Evolutionary conservation across 2,113 vertebrate species (phyloP), one percentile per base, ranked within the genome.

Genomic region (Scatophagus argus): DNA sequence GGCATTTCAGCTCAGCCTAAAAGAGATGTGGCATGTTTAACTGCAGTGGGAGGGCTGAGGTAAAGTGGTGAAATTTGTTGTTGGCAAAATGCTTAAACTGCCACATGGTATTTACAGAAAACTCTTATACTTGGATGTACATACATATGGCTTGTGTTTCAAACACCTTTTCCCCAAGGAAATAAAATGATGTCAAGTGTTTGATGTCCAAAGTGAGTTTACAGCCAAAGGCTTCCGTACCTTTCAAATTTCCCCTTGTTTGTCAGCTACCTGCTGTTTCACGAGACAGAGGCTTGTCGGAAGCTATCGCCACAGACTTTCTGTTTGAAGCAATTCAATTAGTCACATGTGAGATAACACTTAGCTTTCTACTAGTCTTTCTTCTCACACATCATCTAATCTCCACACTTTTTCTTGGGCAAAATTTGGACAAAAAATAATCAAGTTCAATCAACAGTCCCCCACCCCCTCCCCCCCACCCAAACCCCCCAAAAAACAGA

Each of bases 201-300:
- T 94, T 94, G 93, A 94, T 94, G 93, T 94, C 93, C 87, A 91
- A 88, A 94, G 89, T 91, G 89, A 88, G 84, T 94, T 94, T 93
- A 92, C 85, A 92, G 91, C 93, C 93, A 93, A 93, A 93, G 92
- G 91, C 90, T 93, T 92, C 88, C 85, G 79, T 88, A 88, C 82
- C 84, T 90, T 93, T 94, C 84, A 91, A 87, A 87, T 87, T 77
- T 83, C 77, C 90, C 82, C 89, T 88, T 91, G 91, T 94, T 94
- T 94, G 93, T 94, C 93, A 93, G 90, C 90, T 94, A 94, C 94
- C 94, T 94, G 94, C 95, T 94, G 93, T 94, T 95, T 94, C 92
- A 93, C 55, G 86, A 93, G 89, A 92, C 87, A 86, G 85, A 90
- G 84, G 90, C 92, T 93, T 93, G 90, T 94, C 90, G 92, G 90